phyloP scores from a whole-genome alignment of 2,888 invertebrate species.

The Entomobrya multifasciata region DNA sequence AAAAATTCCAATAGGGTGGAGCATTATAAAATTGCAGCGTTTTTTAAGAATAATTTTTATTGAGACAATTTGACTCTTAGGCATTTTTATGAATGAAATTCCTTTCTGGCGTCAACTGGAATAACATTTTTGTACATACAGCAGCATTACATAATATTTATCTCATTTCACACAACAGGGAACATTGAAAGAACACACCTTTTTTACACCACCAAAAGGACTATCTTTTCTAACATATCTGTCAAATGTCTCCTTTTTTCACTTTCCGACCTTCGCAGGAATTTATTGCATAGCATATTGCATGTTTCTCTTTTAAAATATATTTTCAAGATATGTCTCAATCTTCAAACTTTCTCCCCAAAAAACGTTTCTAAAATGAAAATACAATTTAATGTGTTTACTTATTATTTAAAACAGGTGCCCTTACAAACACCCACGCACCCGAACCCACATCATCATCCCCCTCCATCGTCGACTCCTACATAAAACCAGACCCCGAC shows the following conservation, averaged over 20 bases:
- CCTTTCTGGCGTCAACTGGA: slow-evolving; percentile 55
- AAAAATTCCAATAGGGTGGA: too few species aligned
- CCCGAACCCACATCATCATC: too few species aligned
- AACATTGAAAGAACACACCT: slow-evolving; percentile 5
- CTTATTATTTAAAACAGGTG: not conserved
- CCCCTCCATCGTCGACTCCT: too few species aligned
- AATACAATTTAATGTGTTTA: not conserved
- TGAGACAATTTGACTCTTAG: too few species aligned
- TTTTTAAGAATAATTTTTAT: too few species aligned
- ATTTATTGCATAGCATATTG: slow-evolving; percentile 57
- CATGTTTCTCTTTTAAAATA: too few species aligned
- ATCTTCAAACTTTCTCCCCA: slow-evolving; percentile 12
- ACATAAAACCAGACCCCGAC: too few species aligned
- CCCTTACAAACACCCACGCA: too few species aligned
- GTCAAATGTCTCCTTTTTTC: slow-evolving; percentile 21
- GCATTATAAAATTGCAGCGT: too few species aligned
- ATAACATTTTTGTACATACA: slow-evolving; percentile 20
- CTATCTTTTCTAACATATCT: not conserved
- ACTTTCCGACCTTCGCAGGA: slow-evolving; percentile 55
- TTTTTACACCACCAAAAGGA: slow-evolving; percentile 17
- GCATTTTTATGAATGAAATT: slow-evolving; percentile 68
- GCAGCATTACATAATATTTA: too few species aligned
- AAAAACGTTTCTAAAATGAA: not conserved
- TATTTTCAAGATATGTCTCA: not conserved
- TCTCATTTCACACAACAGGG: not conserved